These are phyloP conservation scores for Melanotaenia trifasciata DNA, from an alignment of 2,797 vertebrate species.

Conservation along the genomic window DNA sequence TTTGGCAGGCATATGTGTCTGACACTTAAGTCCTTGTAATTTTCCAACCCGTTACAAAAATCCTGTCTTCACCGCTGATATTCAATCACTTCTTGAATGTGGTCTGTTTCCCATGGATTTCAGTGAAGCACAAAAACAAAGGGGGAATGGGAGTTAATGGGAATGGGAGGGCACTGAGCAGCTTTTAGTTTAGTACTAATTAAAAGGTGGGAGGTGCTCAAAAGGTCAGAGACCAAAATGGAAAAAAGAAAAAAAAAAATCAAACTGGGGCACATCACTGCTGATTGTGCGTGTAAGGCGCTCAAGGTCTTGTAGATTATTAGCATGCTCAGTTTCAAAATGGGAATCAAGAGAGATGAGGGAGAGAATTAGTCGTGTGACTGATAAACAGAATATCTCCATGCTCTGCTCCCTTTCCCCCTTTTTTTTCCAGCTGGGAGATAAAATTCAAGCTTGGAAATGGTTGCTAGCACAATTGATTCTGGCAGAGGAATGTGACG, in stretches of 20 bases:
- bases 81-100: slow-evolving; percentile 62
- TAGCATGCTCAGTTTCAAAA: slow-evolving; percentile 64
- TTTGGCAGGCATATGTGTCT: slow-evolving; percentile 77
- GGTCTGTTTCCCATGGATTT: slow-evolving; percentile 57
- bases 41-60: slow-evolving; percentile 61
- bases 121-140: slow-evolving; percentile 54
- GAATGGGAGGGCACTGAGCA: slow-evolving; percentile 18
- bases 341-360: slow-evolving; percentile 42
- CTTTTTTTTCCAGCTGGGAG: slow-evolving; percentile 45
- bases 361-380: slow-evolving; percentile 61
- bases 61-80: slow-evolving; percentile 45
- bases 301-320: slow-evolving; percentile 69
- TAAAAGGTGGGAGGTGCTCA: slow-evolving; percentile 65
- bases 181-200: slow-evolving; percentile 66
- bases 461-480: slow-evolving; percentile 70
- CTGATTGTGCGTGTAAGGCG: slow-evolving; percentile 52
- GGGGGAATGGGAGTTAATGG: slow-evolving; percentile 17
- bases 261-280: slow-evolving; percentile 5
- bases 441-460: slow-evolving; percentile 69
- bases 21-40: slow-evolving; percentile 74
- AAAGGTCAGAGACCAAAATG: slow-evolving; percentile 67
- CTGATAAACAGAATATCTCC: slow-evolving; percentile 70
- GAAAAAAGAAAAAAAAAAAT: slow-evolving; percentile 14
- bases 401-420: slow-evolving; percentile 27
- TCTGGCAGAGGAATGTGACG: slow-evolving; percentile 68